Conservation (phyloP, 2,888 invertebrate species). For the Ormia ochracea region DNA sequence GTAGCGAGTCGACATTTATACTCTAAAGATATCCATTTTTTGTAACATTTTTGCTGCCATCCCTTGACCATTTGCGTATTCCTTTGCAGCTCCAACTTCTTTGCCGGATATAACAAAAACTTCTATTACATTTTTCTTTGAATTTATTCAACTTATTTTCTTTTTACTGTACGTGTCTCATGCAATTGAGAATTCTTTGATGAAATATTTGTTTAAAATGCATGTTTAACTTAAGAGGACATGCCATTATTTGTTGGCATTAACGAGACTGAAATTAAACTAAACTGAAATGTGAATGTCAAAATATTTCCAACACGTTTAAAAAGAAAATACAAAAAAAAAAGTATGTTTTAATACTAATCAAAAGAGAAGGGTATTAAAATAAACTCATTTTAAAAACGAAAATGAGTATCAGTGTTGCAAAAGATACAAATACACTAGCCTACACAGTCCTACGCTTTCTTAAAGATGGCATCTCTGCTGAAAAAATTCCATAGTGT, state of each 20-base stretch:
- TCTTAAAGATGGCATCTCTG: no score
- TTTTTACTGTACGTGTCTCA: slow-evolving; percentile 51
- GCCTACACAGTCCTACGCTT: no score
- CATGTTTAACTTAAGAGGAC: slow-evolving; percentile 43
- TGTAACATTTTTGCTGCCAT: no score
- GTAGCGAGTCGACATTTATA: no score
- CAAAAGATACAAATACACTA: no score
- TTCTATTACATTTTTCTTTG: background rate
- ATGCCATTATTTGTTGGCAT: slow-evolving; percentile 36
- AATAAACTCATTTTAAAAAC: background rate
- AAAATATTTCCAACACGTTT: slow-evolving; percentile 16
- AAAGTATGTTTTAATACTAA: background rate
- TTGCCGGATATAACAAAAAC: no score
- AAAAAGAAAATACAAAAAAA: background rate
- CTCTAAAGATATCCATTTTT: no score
- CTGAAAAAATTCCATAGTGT: no score
- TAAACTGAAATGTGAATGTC: slow-evolving; percentile 29
- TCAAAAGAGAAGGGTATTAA: background rate
- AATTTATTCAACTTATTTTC: background rate
- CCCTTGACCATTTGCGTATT: no score
- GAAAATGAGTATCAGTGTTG: no score
- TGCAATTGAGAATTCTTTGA: slow-evolving; percentile 46
- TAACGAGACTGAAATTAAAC: slow-evolving; percentile 32
- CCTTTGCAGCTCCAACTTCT: no score
- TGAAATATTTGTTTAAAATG: slow-evolving; percentile 46